These are phyloP conservation scores for Blastobasis adustella DNA, from an alignment of 2,888 invertebrate genomes.

Conservation along the genomic window DNA sequence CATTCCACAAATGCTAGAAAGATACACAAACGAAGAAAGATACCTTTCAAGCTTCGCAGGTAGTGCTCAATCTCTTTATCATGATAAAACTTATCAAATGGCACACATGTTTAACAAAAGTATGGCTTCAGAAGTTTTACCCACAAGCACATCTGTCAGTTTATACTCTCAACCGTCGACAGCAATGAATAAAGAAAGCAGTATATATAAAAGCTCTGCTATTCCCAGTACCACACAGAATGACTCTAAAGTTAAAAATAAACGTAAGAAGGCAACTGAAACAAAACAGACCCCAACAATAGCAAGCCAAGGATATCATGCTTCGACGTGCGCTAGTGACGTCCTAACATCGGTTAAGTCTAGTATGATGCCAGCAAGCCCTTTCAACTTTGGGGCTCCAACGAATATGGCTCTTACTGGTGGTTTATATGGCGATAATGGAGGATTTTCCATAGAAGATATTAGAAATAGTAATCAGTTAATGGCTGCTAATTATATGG, in stretches of 20 bases:
- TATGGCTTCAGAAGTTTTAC: conserved; percentile 49
- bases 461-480: conserved; percentile 78
- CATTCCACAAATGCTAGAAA: conserved; percentile 76
- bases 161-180: conserved; percentile 53
- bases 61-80: conserved; percentile 61
- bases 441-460: conserved; percentile 80
- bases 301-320: conserved; percentile 67
- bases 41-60: conserved; percentile 67
- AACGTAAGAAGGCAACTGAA: conserved; percentile 52
- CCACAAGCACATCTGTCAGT: conserved; percentile 40
- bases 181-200: conserved; percentile 48
- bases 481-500: conserved; percentile 70
- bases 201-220: conserved; percentile 43
- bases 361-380: conserved; percentile 86
- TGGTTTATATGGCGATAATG: conserved; percentile 77
- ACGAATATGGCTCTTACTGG: conserved; percentile 73
- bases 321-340: conserved; percentile 75
- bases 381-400: conserved; percentile 88
- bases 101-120: conserved; percentile 76
- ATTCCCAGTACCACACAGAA: conserved; percentile 25
- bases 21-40: conserved; percentile 73
- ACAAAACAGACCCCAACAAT: conserved; percentile 37
- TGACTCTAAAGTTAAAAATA: conserved; percentile 48
- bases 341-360: conserved; percentile 54
- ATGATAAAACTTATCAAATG: conserved; percentile 76